Conservation (phyloP, 2,888 invertebrate genomes). For the Trissoscelio sp. region DNA sequence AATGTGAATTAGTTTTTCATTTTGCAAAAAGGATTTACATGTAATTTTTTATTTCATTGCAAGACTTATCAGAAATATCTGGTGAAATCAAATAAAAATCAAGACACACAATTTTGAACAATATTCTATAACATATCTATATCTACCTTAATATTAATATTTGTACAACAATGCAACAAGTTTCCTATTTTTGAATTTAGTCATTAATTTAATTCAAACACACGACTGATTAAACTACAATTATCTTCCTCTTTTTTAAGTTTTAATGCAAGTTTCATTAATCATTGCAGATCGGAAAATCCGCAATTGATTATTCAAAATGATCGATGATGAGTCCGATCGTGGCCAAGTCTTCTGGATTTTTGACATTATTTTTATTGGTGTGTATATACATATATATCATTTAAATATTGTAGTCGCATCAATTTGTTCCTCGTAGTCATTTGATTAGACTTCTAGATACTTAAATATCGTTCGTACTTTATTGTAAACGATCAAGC, state of each 20-base stretch:
- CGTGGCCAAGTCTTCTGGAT: constrained; percentile 59
- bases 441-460: constrained; percentile 32
- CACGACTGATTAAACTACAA: constrained; percentile 16
- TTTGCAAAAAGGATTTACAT: background rate
- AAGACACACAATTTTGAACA: background rate
- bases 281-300: constrained; percentile 62
- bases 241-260: constrained; percentile 7
- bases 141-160: too few species aligned
- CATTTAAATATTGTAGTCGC: constrained; percentile 46
- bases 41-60: too few species aligned
- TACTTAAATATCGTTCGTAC: background rate
- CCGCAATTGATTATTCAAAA: constrained; percentile 60
- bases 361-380: constrained; percentile 63
- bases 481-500: background rate
- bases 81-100: constrained; percentile 16
- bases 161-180: background rate
- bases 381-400: constrained; percentile 60
- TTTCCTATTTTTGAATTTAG: too few species aligned
- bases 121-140: too few species aligned
- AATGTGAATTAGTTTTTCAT: too few species aligned
- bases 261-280: constrained; percentile 55
- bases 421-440: constrained; percentile 53
- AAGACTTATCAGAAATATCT: constrained; percentile 62
- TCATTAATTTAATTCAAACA: constrained; percentile 1
- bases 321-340: constrained; percentile 50